Base-by-base conservation (phyloP, 2,888 invertebrate species). In the Scelioninae gen. 2 region DNA sequence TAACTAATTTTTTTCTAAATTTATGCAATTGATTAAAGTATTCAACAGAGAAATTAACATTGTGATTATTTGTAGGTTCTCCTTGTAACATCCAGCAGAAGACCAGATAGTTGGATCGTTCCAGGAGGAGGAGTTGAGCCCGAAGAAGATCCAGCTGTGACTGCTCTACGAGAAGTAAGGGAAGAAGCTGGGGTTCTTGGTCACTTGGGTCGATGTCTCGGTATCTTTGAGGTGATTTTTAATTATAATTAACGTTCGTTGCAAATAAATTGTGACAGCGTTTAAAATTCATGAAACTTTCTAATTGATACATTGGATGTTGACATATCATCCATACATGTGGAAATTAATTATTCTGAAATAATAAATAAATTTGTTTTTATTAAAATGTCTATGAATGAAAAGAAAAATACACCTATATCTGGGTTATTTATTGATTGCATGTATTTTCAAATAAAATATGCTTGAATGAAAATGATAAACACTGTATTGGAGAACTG, bases 71-170 rank as follows among this genome's bases (percentile, higher is more conserved):
- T 57, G 28, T 81, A 97, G 97, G 95, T 97, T 80, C 90, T 97
- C 78, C 88, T 97, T 85, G 97, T 97, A 86, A 95, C 96, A 78
- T 96, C 96, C 76, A 96, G 96, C 76, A 91, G 95, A 79, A 91
- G 94, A 81, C 94, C 94, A 2, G 95, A 96, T 85, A 92, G 94
- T 85, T 97, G 97, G 97, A 95, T 98, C 80, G 95, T 98, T 78
- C 98, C 98, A 57, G 98, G 98, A 65, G 98, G 98, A 39, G 98
- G 98, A 35, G 93, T 98, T 65, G 98, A 98, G 87, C 96, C 96
- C 0, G 97, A 98, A 82, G 95, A 95, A 83, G 92, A 92, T 84
- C 92, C 96, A 28, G 92, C 93, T 75, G 93, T 93, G 76, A 97
- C 98, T 18, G 98, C 98, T 18, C 91, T 94, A 81, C 90, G 98